A percentile compares a stretch with the other conserved stretches of the same genome.
phyloP scores from a whole-genome alignment of 2,113 vertebrate genomes.

The Macaca fascicularis region DNA sequence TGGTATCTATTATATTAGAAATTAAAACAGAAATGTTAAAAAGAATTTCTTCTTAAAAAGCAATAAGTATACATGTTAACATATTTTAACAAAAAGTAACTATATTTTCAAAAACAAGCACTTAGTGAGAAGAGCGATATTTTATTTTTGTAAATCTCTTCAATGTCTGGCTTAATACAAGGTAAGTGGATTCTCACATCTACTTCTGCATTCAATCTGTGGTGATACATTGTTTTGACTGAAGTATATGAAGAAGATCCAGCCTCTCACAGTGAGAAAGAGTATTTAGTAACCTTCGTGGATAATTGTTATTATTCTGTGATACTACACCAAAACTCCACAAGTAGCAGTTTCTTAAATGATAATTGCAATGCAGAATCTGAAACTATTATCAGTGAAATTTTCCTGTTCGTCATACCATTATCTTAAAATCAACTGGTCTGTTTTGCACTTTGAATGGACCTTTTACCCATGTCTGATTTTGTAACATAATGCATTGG shows the following conservation, averaged over 20 bases:
- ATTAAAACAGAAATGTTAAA: neutral
- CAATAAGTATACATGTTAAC: neutral
- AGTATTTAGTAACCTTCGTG: neutral
- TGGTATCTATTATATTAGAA: neutral
- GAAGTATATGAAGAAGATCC: neutral
- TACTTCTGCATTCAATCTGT: neutral
- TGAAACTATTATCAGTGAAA: neutral
- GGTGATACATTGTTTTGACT: neutral
- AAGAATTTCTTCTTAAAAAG: slow-evolving; percentile 11
- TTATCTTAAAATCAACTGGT: neutral
- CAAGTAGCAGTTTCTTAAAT: neutral
- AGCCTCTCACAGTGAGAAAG: neutral
- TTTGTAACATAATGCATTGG: slow-evolving; percentile 18
- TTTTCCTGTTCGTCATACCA: neutral
- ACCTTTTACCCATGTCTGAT: neutral
- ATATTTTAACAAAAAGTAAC: slow-evolving; percentile 17
- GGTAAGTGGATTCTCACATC: neutral
- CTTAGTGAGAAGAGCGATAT: neutral
- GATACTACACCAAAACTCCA: slow-evolving; percentile 21
- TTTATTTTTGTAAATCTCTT: slow-evolving; percentile 24
- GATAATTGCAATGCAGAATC: neutral
- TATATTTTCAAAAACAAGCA: slow-evolving; percentile 8
- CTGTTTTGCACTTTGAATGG: neutral
- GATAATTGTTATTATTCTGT: neutral
- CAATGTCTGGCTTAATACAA: neutral